Evolutionary conservation across 2,888 invertebrate species (phyloP).

Genomic region (Rhyacophila evoluta): DNA sequence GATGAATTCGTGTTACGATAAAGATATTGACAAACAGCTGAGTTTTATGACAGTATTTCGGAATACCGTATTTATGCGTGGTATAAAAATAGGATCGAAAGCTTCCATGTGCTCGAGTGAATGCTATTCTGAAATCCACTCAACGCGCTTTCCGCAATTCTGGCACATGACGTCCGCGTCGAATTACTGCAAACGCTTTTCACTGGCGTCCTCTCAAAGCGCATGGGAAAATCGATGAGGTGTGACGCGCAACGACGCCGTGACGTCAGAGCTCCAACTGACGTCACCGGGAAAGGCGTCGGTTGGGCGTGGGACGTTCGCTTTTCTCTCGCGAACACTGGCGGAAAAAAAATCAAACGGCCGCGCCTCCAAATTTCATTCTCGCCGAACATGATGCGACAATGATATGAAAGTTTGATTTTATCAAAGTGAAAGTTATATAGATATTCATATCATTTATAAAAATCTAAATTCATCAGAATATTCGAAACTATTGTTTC

Average conservation of each 20-base stretch:
- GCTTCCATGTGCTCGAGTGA: not conserved
- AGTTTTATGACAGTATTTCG: not conserved
- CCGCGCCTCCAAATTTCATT: not conserved
- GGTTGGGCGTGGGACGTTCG: constrained; percentile 1
- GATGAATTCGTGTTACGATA: not conserved
- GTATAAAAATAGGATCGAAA: not conserved
- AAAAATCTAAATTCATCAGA: no score
- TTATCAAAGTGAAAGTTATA: no score
- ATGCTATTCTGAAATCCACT: not conserved
- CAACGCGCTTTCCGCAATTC: not conserved
- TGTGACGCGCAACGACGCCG: not conserved
- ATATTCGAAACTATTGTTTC: no score
- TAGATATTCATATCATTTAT: no score
- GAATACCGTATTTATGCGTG: not conserved
- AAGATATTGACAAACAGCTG: not conserved
- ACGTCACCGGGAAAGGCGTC: constrained; percentile 3
- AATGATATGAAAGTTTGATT: no score
- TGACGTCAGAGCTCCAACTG: not conserved
- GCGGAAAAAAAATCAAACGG: not conserved
- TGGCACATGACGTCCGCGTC: not conserved
- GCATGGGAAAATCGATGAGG: constrained; percentile 16
- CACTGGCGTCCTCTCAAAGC: not conserved
- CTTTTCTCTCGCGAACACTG: not conserved
- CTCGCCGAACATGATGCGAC: no score
- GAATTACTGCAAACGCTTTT: not conserved